phyloP scores from a whole-genome alignment of 2,113 vertebrate species.

The Emydocephalus ijimae region DNA sequence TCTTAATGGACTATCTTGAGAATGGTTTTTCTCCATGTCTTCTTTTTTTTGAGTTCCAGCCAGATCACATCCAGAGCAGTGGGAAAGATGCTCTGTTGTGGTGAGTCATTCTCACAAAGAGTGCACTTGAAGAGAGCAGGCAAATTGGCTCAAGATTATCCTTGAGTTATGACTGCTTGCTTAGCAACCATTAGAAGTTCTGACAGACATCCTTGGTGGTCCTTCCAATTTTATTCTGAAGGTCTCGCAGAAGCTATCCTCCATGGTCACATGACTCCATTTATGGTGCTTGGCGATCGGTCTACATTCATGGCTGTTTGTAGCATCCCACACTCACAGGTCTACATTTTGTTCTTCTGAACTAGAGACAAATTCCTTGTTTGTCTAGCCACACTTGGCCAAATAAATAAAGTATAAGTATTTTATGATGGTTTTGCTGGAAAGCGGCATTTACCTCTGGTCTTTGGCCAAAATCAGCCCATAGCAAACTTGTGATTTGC shows the following conservation, averaged over 20 bases:
- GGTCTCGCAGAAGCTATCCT: background rate
- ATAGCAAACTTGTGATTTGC: background rate
- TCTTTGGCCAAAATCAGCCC: background rate
- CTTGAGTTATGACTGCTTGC: background rate
- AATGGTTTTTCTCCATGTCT: background rate
- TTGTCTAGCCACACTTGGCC: background rate
- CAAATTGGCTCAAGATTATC: background rate
- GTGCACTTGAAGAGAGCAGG: background rate
- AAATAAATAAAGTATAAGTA: background rate
- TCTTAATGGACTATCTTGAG: background rate
- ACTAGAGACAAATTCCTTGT: background rate
- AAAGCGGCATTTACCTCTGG: background rate
- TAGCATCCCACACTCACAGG: accelerated
- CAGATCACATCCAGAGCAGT: background rate
- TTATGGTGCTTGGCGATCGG: background rate
- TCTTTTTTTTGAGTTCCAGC: background rate
- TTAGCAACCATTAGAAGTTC: background rate
- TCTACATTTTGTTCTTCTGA: background rate
- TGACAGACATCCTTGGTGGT: background rate
- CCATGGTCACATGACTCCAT: background rate
- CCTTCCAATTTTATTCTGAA: background rate
- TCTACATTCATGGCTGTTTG: background rate
- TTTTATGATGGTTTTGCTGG: background rate
- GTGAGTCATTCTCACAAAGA: background rate
- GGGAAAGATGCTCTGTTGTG: background rate